phyloP scores from a whole-genome alignment of 1,140 invertebrate genomes.

The Sipha flava region DNA sequence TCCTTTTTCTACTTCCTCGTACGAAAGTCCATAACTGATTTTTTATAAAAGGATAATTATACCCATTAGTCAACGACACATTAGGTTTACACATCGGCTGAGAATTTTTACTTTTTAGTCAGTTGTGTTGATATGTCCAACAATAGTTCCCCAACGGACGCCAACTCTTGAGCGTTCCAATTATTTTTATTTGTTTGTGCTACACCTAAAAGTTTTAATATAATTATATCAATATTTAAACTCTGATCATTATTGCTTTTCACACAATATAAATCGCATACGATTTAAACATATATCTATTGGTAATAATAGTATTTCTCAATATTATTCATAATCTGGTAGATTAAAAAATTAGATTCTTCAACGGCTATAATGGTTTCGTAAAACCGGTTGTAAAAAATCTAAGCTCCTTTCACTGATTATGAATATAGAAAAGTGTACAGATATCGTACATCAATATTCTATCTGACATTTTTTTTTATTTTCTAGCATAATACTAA shows the following conservation, averaged over 20 bases:
- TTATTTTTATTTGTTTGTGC: conserved; percentile 19
- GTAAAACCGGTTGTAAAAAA: conserved; percentile 28
- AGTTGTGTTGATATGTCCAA: conserved; percentile 76
- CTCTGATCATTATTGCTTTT: neutral
- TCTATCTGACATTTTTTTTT: too few species aligned
- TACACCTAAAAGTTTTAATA: conserved; percentile 8
- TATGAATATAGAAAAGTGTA: too few species aligned
- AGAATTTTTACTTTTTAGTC: conserved; percentile 77
- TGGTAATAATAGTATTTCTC: neutral
- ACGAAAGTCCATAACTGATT: conserved; percentile 67
- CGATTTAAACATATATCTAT: neutral
- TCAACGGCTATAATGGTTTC: neutral
- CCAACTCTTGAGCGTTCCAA: conserved; percentile 71
- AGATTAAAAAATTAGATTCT: conserved; percentile 1
- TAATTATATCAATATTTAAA: neutral
- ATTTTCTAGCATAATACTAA: too few species aligned
- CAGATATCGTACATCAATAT: neutral
- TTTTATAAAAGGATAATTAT: neutral
- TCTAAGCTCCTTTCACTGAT: conserved; percentile 2
- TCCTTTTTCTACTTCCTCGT: conserved; percentile 78
- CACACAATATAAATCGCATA: neutral
- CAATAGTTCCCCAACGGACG: conserved; percentile 73
- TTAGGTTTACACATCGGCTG: neutral
- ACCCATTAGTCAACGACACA: neutral
- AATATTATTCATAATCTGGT: neutral